These are phyloP conservation scores for Lanius collurio DNA, from an alignment of 2,113 vertebrate species.

Conservation along the genomic window DNA sequence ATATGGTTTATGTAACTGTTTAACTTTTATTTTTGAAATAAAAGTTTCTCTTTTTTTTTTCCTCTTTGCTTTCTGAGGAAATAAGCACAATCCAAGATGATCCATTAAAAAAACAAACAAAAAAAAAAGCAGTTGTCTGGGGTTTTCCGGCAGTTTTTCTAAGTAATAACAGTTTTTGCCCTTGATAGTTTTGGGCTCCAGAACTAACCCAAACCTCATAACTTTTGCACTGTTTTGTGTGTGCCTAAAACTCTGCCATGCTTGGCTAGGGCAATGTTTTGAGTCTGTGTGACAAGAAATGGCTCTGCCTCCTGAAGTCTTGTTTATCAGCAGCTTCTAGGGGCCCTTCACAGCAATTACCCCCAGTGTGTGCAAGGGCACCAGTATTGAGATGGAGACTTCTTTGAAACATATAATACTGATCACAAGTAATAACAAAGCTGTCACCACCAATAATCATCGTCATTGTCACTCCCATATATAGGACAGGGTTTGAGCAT, in stretches of 20 bases:
- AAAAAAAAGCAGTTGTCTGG: not conserved
- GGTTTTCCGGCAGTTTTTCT: not conserved
- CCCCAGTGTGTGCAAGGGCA: not conserved
- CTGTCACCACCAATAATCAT: not conserved
- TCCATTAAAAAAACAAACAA: not conserved
- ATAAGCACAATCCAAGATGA: constrained; percentile 13
- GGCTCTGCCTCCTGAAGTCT: not conserved
- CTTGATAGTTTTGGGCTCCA: not conserved
- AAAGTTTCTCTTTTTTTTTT: not conserved
- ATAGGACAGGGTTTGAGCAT: not conserved
- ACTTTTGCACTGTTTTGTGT: not conserved
- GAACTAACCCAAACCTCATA: not conserved
- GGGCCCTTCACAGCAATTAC: not conserved
- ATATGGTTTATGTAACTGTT: constrained; percentile 25
- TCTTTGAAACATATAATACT: not conserved
- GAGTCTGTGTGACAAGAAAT: not conserved
- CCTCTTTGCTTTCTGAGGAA: constrained; percentile 24
- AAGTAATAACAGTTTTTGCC: not conserved
- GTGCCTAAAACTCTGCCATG: not conserved
- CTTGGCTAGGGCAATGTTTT: not conserved
- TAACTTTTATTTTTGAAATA: constrained; percentile 31
- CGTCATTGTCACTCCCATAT: not conserved
- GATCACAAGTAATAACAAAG: not conserved
- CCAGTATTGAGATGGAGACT: not conserved
- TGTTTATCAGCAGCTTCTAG: not conserved